A percentile compares a stretch with the other conserved stretches of the same genome.
Evolutionary conservation across 2,888 invertebrate species (phyloP).

Genomic region (Gastracanthus pulcherrimus): DNA sequence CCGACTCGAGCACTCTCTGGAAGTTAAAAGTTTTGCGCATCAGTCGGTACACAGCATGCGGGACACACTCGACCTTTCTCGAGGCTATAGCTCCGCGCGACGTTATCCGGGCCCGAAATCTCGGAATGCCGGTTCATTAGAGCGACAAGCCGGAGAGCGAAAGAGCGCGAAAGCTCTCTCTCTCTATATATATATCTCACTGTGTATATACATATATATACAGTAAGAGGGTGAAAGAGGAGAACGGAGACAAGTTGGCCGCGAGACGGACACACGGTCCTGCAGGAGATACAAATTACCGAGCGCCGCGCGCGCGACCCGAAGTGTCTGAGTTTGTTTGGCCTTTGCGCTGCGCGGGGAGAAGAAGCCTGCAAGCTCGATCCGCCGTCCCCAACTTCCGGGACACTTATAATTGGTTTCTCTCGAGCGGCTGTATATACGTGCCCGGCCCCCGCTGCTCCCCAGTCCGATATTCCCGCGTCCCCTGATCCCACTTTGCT

Average conservation of each 20-base stretch:
- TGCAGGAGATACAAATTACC: conserved; percentile 59
- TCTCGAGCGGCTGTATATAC: conserved; percentile 49
- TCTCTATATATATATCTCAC: no score
- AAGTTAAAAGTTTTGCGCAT: neutral
- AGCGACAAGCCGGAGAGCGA: neutral
- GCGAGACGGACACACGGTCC: conserved; percentile 29
- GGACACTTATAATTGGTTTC: conserved; percentile 74
- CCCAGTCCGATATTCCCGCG: conserved; percentile 17
- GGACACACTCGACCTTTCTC: neutral
- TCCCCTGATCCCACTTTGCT: conserved; percentile 16
- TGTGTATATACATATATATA: no score
- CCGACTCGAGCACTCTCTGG: neutral
- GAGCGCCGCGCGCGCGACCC: conserved; percentile 1
- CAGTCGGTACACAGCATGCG: neutral
- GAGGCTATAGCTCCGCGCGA: no score
- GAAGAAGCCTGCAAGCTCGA: conserved; percentile 19
- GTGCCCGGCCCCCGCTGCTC: neutral
- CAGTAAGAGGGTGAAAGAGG: neutral
- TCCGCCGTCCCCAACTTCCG: conserved; percentile 68
- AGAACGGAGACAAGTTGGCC: conserved; percentile 30
- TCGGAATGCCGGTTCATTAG: conserved; percentile 46
- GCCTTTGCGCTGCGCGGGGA: conserved; percentile 13
- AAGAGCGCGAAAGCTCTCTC: no score
- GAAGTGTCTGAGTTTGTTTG: conserved; percentile 59
- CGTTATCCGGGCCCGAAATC: conserved; percentile 24